Conservation (phyloP, 1,140 invertebrate species). For the Metaphire vulgaris region DNA sequence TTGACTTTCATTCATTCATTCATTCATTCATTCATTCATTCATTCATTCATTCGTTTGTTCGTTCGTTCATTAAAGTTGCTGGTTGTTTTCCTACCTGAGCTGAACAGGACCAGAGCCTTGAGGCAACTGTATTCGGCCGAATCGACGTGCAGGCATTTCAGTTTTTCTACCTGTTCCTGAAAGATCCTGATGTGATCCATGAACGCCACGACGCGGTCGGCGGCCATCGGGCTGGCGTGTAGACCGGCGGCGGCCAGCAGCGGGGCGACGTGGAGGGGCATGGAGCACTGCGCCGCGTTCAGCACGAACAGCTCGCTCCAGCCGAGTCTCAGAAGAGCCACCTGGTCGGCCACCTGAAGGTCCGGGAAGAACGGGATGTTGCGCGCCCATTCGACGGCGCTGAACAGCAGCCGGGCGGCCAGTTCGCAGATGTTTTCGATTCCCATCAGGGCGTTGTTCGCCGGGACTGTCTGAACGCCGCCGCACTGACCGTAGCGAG, state of each 20-base stretch:
- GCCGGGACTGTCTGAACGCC: constrained; percentile 76
- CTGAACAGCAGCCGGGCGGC: no score
- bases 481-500: constrained; percentile 71
- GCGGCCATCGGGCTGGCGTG: no score
- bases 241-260: constrained; percentile 86
- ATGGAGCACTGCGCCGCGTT: no score
- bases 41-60: constrained; percentile 10
- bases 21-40: constrained; percentile 14
- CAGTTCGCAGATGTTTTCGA: no score
- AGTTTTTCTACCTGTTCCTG: constrained; percentile 96
- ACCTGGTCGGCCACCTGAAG: constrained; percentile 69
- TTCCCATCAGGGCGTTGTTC: constrained; percentile 53
- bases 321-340: constrained; percentile 82
- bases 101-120: constrained; percentile 98
- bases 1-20: no score
- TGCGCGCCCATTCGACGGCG: constrained; percentile 93
- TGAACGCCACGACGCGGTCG: constrained; percentile 91
- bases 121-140: constrained; percentile 95
- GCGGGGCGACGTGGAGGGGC: constrained; percentile 88
- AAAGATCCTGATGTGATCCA: constrained; percentile 95
- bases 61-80: constrained; percentile 8
- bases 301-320: constrained; percentile 94
- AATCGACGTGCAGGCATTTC: constrained; percentile 92
- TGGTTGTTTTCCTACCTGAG: no score
- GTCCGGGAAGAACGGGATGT: no score